A percentile compares a stretch with the other conserved stretches of the same genome.
These are phyloP conservation scores for Eretmochelys imbricata DNA, from an alignment of 2,113 vertebrate genomes.

Conservation along the genomic window DNA sequence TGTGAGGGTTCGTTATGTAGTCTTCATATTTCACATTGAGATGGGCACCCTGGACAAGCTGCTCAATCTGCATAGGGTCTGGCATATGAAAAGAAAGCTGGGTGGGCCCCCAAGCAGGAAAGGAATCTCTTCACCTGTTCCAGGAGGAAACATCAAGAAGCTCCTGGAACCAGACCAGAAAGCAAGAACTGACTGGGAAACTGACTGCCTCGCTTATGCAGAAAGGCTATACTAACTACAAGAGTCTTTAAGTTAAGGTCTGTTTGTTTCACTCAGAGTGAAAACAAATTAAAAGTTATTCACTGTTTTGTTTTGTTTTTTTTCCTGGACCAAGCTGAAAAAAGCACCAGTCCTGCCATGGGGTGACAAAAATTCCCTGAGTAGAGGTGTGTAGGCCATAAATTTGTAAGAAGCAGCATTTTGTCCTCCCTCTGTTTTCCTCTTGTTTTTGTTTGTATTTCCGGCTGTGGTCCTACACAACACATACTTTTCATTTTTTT, in stretches of 20 bases:
- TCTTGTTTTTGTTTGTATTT: not conserved
- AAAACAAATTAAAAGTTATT: not conserved
- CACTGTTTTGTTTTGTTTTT: not conserved
- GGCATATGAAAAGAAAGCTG: not conserved
- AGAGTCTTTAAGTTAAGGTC: not conserved
- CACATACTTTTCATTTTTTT: not conserved
- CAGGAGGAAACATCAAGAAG: not conserved
- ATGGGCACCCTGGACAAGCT: not conserved
- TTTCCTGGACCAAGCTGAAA: not conserved
- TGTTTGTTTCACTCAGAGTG: not conserved
- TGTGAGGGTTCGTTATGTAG: not conserved
- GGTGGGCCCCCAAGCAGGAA: not conserved
- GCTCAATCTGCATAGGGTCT: not conserved
- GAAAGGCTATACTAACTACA: not conserved
- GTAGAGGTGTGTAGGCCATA: not conserved
- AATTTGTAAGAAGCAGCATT: not conserved
- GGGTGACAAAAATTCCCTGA: not conserved
- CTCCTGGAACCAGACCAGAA: not conserved
- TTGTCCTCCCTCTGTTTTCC: not conserved
- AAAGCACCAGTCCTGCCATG: not conserved
- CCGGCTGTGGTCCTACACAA: not conserved
- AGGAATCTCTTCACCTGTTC: not conserved
- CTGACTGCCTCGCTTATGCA: not conserved
- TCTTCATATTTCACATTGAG: not conserved
- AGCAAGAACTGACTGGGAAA: not conserved